A percentile compares a stretch with the other conserved stretches of the same genome.
These are phyloP conservation scores for Caenorhabditis japonica DNA, from an alignment of 2,888 invertebrate species.

Conservation along the genomic window DNA sequence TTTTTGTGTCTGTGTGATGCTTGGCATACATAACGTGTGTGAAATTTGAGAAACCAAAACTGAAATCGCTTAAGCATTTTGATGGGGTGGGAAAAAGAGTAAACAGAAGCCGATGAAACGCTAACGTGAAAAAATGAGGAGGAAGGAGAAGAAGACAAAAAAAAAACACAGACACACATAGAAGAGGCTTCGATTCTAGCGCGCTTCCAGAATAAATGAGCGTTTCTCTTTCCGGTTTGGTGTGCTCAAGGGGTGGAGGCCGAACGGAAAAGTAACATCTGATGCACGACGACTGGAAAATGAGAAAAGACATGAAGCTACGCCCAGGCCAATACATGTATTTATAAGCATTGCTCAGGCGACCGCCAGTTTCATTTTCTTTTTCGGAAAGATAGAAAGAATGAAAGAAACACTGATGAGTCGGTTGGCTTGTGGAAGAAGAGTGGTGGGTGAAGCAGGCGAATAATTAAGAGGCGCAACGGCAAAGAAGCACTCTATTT, in stretches of 20 bases:
- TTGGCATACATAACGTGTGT: slow-evolving; percentile 1
- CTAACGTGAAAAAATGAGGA: slow-evolving; percentile 9
- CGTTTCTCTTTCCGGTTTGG: slow-evolving; percentile 20
- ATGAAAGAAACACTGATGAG: slow-evolving; percentile 18
- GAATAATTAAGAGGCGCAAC: slow-evolving; percentile 52
- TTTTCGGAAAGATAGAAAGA: slow-evolving; percentile 2
- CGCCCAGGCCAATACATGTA: slow-evolving; percentile 38
- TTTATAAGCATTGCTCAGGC: slow-evolving; percentile 28
- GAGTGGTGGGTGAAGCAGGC: slow-evolving; percentile 33
- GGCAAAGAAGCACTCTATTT: slow-evolving; percentile 46
- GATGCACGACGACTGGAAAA: slow-evolving; percentile 20
- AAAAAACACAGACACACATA: too few relatives aligned
- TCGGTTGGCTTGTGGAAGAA: too few relatives aligned
- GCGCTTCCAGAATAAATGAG: slow-evolving; percentile 29
- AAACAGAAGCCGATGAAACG: slow-evolving; percentile 27
- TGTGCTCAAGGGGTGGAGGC: slow-evolving; percentile 22
- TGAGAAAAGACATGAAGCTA: neutral
- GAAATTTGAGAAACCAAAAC: slow-evolving; percentile 27
- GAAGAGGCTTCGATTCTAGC: slow-evolving; percentile 8
- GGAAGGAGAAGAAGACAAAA: slow-evolving; percentile 8
- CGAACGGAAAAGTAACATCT: slow-evolving; percentile 39
- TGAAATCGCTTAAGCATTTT: slow-evolving; percentile 39
- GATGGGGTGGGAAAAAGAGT: slow-evolving; percentile 27
- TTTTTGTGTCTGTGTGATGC: neutral
- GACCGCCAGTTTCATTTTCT: slow-evolving; percentile 25